phyloP scores from a whole-genome alignment of 2,888 invertebrate genomes.

The Tromatobia lineatoria region DNA sequence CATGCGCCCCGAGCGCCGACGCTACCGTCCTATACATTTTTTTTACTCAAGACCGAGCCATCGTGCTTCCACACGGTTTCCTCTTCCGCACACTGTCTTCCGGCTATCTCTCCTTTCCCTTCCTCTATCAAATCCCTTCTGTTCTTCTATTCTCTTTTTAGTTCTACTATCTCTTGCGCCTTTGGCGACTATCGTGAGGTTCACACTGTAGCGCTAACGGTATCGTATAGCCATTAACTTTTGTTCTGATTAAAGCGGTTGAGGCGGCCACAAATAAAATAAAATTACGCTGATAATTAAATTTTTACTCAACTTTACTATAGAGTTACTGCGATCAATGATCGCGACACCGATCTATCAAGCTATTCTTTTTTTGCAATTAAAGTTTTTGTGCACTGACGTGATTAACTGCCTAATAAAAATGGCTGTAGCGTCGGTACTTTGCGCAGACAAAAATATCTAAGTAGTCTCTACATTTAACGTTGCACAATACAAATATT shows the following conservation, averaged over 20 bases:
- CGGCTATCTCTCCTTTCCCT: constrained; percentile 20
- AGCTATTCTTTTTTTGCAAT: neutral
- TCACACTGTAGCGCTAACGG: neutral
- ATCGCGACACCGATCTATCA: neutral
- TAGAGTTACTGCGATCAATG: neutral
- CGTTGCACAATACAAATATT: too few relatives aligned
- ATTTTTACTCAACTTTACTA: neutral
- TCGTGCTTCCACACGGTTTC: constrained; percentile 49
- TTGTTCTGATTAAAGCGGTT: neutral
- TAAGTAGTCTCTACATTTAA: too few relatives aligned
- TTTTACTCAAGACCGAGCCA: constrained; percentile 31
- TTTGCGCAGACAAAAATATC: too few relatives aligned
- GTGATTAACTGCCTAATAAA: neutral
- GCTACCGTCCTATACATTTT: constrained; percentile 30
- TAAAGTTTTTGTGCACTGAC: neutral
- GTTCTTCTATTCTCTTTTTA: constrained; percentile 31
- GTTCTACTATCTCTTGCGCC: constrained; percentile 47
- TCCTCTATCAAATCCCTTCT: constrained; percentile 48
- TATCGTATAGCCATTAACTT: neutral
- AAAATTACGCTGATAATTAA: neutral
- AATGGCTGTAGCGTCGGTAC: neutral
- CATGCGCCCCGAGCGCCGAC: constrained; percentile 50
- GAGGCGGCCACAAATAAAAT: neutral
- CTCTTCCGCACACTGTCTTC: constrained; percentile 33
- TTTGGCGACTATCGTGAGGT: constrained; percentile 22